phyloP scores from a whole-genome alignment of 2,113 vertebrate genomes.

The Ovibos moschatus region DNA sequence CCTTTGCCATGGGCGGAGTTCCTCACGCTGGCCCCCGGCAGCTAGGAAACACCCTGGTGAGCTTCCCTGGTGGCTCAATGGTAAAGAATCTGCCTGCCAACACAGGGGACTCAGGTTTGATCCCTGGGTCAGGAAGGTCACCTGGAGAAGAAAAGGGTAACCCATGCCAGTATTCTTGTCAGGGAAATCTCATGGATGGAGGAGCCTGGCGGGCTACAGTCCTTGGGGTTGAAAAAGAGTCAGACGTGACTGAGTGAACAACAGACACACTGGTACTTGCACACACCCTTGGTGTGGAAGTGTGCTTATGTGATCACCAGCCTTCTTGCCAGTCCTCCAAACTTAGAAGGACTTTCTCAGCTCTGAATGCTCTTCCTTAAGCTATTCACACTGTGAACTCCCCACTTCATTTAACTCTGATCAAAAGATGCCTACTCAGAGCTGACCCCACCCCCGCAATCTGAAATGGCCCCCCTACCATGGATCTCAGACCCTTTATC shows the following conservation, averaged over 20 bases:
- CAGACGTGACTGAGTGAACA: background rate
- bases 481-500: background rate
- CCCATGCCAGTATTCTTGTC: background rate
- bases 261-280: fast-evolving
- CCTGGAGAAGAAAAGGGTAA: background rate
- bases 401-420: background rate
- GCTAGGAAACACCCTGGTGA: background rate
- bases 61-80: background rate
- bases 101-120: background rate
- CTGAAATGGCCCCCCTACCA: background rate
- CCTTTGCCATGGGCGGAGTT: too few relatives aligned
- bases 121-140: background rate
- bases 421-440: background rate
- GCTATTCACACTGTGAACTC: background rate
- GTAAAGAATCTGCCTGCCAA: background rate
- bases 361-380: background rate
- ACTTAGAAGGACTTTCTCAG: background rate
- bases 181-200: background rate
- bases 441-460: fast-evolving
- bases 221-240: background rate
- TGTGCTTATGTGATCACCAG: background rate
- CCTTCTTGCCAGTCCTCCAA: background rate
- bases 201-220: background rate
- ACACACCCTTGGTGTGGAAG: background rate
- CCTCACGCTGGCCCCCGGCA: too few relatives aligned